Evolutionary conservation across 2,113 vertebrate species (phyloP), one percentile per base, ranked within the genome.

Genomic region (Eurystomus gularis): DNA sequence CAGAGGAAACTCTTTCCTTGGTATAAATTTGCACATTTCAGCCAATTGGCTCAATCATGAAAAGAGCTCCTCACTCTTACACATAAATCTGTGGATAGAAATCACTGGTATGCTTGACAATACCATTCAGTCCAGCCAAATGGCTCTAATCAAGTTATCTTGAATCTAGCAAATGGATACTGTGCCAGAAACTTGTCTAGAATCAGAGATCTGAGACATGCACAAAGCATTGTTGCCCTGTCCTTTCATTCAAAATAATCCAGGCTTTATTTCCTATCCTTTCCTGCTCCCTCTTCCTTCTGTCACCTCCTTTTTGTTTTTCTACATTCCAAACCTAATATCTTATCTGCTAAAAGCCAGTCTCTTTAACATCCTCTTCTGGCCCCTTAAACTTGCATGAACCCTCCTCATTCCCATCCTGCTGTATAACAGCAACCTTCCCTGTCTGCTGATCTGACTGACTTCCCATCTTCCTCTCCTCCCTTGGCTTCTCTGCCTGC

Each of bases 231-330:
- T 25, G 31, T 37, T 0, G 4, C 20, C 26, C 1, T 1, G 10
- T 79, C 94, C n/a, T 79, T 91, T 82, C 49, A 61, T 61, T 88
- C 70, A 77, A n/a, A 91, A 49, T 49, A 90, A 82, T 51, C 66
- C 44, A 91, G 37, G 42, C 28, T 79, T 82, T 65, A 75, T 85
- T 79, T 85, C 58, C 28, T 24, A 9, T 66, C 37, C 51, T 39
- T 66, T 62, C 16, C 42, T 51, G 26, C 20, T 88, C 71, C 12
- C 1, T 71, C 42, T 78, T 91, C 48, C 26, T 90, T 82, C 80
- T 54, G 28, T 60, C 65, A 75, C 82, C 39, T 77, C 31, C 23
- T 62, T 92, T 92, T 73, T 64, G 42, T 64, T 84, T 65, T 93
- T 48, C 78, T 55, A 19, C 57, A 71, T 91, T 93, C 57, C 33